Base-by-base conservation (phyloP, 2,113 vertebrate species). In the Xyrauchen texanus region DNA sequence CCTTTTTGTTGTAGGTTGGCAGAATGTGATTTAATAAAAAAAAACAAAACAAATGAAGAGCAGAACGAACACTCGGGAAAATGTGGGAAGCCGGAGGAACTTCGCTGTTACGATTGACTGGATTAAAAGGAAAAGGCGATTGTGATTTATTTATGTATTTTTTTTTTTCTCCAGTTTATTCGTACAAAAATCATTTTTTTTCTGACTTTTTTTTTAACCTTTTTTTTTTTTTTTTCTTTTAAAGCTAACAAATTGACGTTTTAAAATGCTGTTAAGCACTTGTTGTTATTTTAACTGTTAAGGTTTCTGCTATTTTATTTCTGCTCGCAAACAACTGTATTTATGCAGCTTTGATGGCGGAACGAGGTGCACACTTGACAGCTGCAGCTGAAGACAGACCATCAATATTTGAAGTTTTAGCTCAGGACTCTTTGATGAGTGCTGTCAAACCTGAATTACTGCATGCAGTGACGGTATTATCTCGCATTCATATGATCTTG, bases 381-480 rank as follows among this genome's bases (percentile, higher is more conserved):
- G 76, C 61, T 42, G 5, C 92, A 0, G 57, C 82, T 0, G 93
- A 86, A 42, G 91, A 58, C 21, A 85, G 89, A 51, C 96, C 96
- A 0, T 96, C 96, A 4, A 86, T 98, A 76, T 99, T 99, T 87
- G 96, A 98, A 88, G 93, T 96, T 53, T 93, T 98, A 86, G 96
- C 97, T 0, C 97, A 99, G 90, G 97, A 98, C 87, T 94, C 95
- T 57, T 88, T 99, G 85, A 96, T 98, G 96, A 92, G 91, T 53
- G 94, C 95, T 2, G 92, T 98, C 70, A 92, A 91, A 65, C 97
- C 97, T 3, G 97, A 96, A 0, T 88, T 97, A 83, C 94, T 92
- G 79, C 96, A 99, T 78, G 92, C 95, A 6, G 88, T 93, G 9
- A 97, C 96, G 94, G 97, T 98, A 87, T 81, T 65, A 34, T 34